phyloP scores from a whole-genome alignment of 23 tunicate species.

The Trididemnum miniatum region DNA sequence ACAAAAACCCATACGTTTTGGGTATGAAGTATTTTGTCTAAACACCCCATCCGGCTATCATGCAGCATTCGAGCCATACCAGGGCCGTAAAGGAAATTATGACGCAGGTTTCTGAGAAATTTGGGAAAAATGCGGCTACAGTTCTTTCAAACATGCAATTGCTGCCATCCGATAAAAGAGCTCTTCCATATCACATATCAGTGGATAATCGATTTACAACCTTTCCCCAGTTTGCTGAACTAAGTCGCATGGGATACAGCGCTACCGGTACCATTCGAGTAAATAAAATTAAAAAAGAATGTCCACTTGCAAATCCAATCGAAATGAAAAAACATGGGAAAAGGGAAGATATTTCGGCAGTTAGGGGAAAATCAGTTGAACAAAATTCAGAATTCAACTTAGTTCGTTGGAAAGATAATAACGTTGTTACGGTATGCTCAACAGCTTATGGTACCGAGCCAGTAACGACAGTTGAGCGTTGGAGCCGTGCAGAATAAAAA shows the following conservation, averaged over 20 bases:
- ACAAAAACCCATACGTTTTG: too few species aligned
- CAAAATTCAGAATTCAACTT: too few species aligned
- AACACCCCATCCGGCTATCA: neutral
- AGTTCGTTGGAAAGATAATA: neutral
- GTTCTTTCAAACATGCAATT: neutral
- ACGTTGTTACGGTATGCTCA: neutral
- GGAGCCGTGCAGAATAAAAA: neutral
- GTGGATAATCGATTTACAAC: neutral
- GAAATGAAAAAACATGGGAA: neutral
- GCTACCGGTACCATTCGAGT: neutral
- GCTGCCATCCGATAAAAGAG: neutral
- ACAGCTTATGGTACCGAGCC: neutral
- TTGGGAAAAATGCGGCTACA: neutral
- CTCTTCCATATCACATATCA: neutral
- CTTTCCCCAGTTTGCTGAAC: neutral
- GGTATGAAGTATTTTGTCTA: neutral
- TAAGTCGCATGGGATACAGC: neutral
- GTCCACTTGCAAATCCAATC: neutral
- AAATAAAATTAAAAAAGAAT: too few species aligned
- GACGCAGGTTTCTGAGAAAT: neutral
- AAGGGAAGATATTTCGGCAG: neutral
- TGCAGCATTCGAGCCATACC: neutral
- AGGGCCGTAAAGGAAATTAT: neutral
- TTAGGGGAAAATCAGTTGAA: too few species aligned
- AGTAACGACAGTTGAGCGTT: too few species aligned